Conservation (phyloP, 2,797 vertebrate species). For the Threskiornis aethiopicus region DNA sequence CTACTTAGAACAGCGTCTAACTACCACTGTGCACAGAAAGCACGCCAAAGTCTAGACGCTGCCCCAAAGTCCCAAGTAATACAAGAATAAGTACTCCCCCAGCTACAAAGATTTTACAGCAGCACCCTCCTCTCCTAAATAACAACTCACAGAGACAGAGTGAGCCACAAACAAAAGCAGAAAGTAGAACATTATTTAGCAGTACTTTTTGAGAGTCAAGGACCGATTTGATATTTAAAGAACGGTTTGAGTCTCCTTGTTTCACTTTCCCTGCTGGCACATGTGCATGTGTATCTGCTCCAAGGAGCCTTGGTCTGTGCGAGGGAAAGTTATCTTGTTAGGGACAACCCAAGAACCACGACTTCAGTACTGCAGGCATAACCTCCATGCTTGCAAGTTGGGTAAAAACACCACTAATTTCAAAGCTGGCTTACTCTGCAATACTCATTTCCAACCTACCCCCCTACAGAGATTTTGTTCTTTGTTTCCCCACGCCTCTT, state of each 20-base stretch:
- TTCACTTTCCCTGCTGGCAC: background rate
- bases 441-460: background rate
- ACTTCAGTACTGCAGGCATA: background rate
- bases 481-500: background rate
- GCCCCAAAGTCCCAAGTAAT: background rate
- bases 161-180: background rate
- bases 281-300: background rate
- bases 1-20: background rate
- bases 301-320: background rate
- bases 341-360: background rate
- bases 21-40: background rate
- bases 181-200: background rate
- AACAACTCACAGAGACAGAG: background rate
- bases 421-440: background rate
- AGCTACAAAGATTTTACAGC: background rate
- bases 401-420: background rate
- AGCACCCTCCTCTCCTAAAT: background rate
- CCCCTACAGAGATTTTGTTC: background rate
- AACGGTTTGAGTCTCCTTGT: background rate
- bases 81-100: background rate
- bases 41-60: background rate
- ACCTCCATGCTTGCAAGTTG: background rate
- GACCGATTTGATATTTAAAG: background rate
- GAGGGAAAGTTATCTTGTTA: background rate
- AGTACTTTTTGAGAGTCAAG: background rate